Evolutionary conservation across 2,888 invertebrate genomes (phyloP).

Genomic region (Ochropleura leucogaster): DNA sequence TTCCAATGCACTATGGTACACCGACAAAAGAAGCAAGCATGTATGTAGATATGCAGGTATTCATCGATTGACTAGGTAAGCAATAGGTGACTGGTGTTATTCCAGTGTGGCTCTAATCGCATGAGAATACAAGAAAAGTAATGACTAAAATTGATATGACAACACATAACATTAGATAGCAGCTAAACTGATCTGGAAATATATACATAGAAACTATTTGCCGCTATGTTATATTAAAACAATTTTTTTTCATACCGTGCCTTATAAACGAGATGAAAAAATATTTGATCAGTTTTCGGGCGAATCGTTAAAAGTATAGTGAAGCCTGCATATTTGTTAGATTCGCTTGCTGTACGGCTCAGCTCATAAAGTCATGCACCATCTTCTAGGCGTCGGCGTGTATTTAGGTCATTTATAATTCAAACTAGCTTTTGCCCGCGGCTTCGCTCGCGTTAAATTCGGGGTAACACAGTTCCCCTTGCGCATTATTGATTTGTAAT

Average conservation of each 20-base stretch:
- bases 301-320: neutral
- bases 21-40: constrained; percentile 16
- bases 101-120: neutral
- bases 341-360: neutral
- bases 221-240: no score
- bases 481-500: no score
- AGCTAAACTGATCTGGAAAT: no score
- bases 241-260: no score
- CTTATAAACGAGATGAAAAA: neutral
- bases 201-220: neutral
- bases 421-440: no score
- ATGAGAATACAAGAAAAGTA: neutral
- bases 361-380: constrained; percentile 12
- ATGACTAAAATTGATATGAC: neutral
- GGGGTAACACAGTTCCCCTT: no score
- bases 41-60: neutral
- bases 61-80: neutral
- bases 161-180: neutral
- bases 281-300: neutral
- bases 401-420: constrained; percentile 26
- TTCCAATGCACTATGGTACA: constrained; percentile 20
- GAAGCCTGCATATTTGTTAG: neutral
- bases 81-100: neutral
- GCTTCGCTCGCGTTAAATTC: no score
- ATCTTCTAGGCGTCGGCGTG: constrained; percentile 1